Evolutionary conservation across 2,113 vertebrate genomes (phyloP).

Genomic region (Elanus axillaris): DNA sequence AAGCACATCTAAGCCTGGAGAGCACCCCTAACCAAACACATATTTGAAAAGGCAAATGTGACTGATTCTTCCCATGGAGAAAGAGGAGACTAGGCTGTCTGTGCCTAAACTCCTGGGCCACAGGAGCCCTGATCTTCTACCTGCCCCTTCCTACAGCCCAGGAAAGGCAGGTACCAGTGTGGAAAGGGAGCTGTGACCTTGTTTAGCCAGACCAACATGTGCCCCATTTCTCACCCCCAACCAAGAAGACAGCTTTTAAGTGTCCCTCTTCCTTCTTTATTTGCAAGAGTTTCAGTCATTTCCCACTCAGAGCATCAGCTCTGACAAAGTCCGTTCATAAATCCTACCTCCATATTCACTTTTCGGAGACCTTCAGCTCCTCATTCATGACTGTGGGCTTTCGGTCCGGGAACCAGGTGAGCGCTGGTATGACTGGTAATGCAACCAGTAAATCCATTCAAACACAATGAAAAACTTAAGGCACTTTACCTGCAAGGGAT

Average conservation of each 20-base stretch:
- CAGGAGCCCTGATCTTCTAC: background rate
- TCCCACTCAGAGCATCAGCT: background rate
- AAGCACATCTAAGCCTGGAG: background rate
- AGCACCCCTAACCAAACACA: background rate
- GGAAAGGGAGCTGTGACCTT: background rate
- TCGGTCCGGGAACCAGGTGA: background rate
- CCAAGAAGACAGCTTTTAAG: background rate
- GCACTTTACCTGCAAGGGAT: background rate
- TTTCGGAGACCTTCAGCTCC: background rate
- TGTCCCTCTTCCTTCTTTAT: background rate
- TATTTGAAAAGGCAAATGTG: background rate
- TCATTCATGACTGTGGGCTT: accelerated
- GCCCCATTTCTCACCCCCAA: background rate
- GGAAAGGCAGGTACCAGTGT: background rate
- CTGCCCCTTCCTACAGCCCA: background rate
- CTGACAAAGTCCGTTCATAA: background rate
- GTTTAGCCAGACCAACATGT: background rate
- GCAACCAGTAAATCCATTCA: background rate
- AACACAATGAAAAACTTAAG: background rate
- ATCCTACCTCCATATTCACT: background rate
- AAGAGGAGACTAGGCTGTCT: background rate
- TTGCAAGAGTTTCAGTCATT: background rate
- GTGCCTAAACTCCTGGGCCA: background rate
- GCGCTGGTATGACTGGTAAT: background rate
- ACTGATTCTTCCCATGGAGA: background rate